A percentile compares a stretch with the other conserved stretches of the same genome.
Evolutionary conservation across 2,797 vertebrate genomes (phyloP).

Genomic region (Buceros bicornis): DNA sequence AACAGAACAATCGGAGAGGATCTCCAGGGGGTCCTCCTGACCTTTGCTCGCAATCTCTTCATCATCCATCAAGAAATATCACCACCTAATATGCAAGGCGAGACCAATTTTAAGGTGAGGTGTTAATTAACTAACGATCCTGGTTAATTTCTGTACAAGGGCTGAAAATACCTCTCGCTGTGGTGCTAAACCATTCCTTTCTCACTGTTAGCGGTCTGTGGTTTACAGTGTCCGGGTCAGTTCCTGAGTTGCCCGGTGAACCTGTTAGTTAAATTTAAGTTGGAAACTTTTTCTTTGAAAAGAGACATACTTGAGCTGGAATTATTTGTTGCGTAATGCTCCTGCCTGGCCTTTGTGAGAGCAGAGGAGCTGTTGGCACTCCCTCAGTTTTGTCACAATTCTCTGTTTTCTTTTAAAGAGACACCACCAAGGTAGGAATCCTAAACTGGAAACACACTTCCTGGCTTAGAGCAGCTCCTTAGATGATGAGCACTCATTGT

Average conservation of each 20-base stretch:
- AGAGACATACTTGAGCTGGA: conserved; percentile 52
- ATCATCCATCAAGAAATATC: conserved; percentile 99
- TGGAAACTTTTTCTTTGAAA: conserved; percentile 83
- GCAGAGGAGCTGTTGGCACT: conserved; percentile 20
- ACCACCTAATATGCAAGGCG: conserved; percentile 93
- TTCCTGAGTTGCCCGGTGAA: conserved; percentile 75
- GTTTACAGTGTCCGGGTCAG: conserved; percentile 77
- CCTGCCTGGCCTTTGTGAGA: conserved; percentile 26
- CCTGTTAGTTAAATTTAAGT: conserved; percentile 83
- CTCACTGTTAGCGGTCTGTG: conserved; percentile 53
- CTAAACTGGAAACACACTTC: conserved; percentile 32
- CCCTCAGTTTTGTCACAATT: conserved; percentile 11
- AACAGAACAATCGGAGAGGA: conserved; percentile 94
- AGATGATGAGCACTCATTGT: background rate
- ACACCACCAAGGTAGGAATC: conserved; percentile 8
- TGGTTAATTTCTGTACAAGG: conserved; percentile 82
- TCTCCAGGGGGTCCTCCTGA: conserved; percentile 96
- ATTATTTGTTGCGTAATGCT: conserved; percentile 17
- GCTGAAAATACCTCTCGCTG: conserved; percentile 84
- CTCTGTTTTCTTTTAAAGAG: background rate
- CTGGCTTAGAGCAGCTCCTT: background rate
- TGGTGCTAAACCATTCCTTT: conserved; percentile 80
- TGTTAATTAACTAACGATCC: conserved; percentile 95
- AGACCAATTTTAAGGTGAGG: conserved; percentile 98
- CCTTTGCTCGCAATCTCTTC: conserved; percentile 98